Percentiles rank a stretch among this genome's conserved stretches.
Conservation (phyloP, 2,888 invertebrate genomes). For the Meta bourneti region DNA sequence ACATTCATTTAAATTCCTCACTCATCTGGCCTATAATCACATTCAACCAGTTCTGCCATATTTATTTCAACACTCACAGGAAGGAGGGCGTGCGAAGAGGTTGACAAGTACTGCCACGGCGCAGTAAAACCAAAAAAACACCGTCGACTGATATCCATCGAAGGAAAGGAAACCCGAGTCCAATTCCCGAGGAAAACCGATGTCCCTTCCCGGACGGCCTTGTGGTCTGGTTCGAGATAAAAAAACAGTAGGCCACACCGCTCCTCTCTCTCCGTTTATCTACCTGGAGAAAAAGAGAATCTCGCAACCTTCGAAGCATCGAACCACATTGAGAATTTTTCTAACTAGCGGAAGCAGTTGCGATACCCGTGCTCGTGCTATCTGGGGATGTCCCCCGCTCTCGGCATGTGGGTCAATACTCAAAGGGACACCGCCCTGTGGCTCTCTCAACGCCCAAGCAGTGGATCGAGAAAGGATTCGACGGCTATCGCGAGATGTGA, state of each 20-base stretch:
- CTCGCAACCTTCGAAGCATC: conserved; percentile 59
- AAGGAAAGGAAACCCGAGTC: too few species aligned
- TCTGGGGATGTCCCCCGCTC: conserved; percentile 59
- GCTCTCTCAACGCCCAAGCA: conserved; percentile 18
- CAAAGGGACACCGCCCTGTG: conserved; percentile 71
- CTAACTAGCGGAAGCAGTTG: conserved; percentile 48
- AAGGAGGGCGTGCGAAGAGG: too few species aligned
- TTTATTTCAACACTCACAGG: too few species aligned
- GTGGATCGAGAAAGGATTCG: conserved; percentile 21
- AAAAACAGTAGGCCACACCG: conserved; percentile 62
- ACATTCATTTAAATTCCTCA: too few species aligned
- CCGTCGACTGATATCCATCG: too few species aligned
- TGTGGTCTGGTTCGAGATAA: neutral
- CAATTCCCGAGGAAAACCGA: neutral
- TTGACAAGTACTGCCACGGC: too few species aligned
- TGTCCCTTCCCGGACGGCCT: neutral
- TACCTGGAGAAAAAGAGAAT: conserved; percentile 12
- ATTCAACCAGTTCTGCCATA: too few species aligned
- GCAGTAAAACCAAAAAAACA: too few species aligned
- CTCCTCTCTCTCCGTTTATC: neutral
- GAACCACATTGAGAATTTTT: conserved; percentile 30
- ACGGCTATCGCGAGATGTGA: conserved; percentile 40
- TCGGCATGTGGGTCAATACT: conserved; percentile 71
- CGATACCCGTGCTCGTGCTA: conserved; percentile 58
- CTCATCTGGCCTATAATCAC: too few species aligned